These are phyloP conservation scores for Papilio machaon DNA, from an alignment of 1,140 invertebrate genomes.

Conservation along the genomic window DNA sequence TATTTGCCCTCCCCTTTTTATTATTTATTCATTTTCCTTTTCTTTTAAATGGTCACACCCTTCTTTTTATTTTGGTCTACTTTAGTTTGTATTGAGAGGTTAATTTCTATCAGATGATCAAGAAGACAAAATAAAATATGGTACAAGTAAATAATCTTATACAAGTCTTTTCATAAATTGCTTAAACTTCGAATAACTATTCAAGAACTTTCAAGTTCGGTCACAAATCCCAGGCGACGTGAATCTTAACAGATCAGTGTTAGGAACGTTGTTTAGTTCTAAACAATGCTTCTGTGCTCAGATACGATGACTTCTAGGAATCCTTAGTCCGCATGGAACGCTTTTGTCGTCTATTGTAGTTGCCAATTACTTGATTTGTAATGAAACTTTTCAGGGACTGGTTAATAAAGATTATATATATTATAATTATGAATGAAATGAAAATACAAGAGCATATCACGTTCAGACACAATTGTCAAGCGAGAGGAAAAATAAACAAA, in stretches of 20 bases:
- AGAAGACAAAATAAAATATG: no score
- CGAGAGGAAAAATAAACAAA: neutral
- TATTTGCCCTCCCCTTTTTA: no score
- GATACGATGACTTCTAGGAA: neutral
- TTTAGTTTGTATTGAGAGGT: no score
- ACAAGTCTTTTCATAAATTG: neutral
- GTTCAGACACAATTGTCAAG: neutral
- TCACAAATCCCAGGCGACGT: neutral
- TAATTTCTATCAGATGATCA: no score
- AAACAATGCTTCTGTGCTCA: slow-evolving; percentile 10
- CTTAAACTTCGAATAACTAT: neutral
- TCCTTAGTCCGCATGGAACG: neutral
- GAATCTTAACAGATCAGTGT: slow-evolving; percentile 7
- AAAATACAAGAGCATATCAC: neutral
- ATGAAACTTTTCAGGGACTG: neutral
- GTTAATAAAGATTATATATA: neutral
- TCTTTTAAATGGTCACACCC: no score
- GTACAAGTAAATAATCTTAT: no score
- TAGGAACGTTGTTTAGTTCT: slow-evolving; percentile 2
- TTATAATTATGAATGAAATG: neutral
- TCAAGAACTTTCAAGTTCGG: neutral
- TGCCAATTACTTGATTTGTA: neutral
- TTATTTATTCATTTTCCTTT: no score
- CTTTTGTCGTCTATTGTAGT: neutral
- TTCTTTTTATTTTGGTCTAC: no score